Percentiles rank a stretch among this genome's conserved stretches.
Evolutionary conservation across 2,797 vertebrate genomes (phyloP).

Genomic region (Galagoides demidoff): DNA sequence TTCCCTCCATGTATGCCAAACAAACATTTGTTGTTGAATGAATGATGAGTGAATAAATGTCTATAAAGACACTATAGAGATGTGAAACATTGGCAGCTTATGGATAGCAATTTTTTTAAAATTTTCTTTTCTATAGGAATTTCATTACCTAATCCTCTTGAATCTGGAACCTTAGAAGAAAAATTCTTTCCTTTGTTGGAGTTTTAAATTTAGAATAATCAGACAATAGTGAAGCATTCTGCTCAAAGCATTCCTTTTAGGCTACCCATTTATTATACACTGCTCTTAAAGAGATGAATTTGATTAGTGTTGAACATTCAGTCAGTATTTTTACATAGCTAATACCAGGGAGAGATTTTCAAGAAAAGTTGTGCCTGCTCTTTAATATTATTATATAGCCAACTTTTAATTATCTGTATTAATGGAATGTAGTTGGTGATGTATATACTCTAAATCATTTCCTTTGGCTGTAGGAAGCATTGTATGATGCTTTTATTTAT

Average conservation of each 20-base stretch:
- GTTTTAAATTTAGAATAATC: slow-evolving; percentile 83
- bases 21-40: slow-evolving; percentile 77
- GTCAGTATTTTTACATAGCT: slow-evolving; percentile 72
- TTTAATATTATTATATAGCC: slow-evolving; percentile 69
- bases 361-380: slow-evolving; percentile 70
- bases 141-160: slow-evolving; percentile 75
- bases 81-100: slow-evolving; percentile 57
- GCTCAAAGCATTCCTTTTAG: slow-evolving; percentile 80
- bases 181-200: slow-evolving; percentile 78
- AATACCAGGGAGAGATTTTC: slow-evolving; percentile 70
- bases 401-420: slow-evolving; percentile 76
- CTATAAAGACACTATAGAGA: slow-evolving; percentile 64
- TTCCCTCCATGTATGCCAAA: slow-evolving; percentile 70
- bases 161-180: slow-evolving; percentile 78
- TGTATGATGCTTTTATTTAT: slow-evolving; percentile 38
- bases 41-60: background rate
- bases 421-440: slow-evolving; percentile 54
- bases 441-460: slow-evolving; percentile 11
- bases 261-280: slow-evolving; percentile 75
- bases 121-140: slow-evolving; percentile 78
- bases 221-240: slow-evolving; percentile 77
- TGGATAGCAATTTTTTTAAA: slow-evolving; percentile 64
- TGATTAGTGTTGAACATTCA: slow-evolving; percentile 70
- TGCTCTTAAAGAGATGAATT: slow-evolving; percentile 77
- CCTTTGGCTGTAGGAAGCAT: slow-evolving; percentile 14